These are phyloP conservation scores for Babyrousa celebensis DNA, from an alignment of 2,797 vertebrate genomes.

Conservation along the genomic window DNA sequence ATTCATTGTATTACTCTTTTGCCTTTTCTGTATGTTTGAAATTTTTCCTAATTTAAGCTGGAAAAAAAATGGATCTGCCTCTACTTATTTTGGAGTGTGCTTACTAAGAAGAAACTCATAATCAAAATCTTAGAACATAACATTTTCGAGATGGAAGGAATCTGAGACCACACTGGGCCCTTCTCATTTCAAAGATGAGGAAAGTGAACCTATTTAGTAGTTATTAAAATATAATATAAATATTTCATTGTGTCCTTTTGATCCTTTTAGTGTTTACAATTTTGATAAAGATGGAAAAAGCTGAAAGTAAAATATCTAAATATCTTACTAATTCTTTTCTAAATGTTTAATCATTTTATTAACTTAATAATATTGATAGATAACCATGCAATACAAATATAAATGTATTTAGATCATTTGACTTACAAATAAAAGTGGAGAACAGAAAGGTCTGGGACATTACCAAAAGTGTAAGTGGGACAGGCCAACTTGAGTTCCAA, in stretches of 20 bases:
- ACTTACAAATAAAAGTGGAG: background rate
- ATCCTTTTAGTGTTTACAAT: background rate
- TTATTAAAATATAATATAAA: constrained; percentile 7
- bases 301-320: background rate
- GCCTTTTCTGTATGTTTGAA: background rate
- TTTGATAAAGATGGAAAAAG: constrained; percentile 32
- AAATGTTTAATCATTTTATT: background rate
- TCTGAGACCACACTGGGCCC: background rate
- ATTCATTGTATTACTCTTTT: accelerated
- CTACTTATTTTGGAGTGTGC: background rate
- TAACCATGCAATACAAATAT: background rate
- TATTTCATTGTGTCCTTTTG: background rate
- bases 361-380: background rate
- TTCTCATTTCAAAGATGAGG: background rate
- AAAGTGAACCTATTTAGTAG: background rate
- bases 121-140: background rate
- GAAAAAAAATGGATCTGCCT: background rate
- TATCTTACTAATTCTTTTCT: constrained; percentile 9
- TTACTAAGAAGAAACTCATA: background rate
- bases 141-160: background rate
- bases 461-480: background rate
- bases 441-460: background rate
- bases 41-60: background rate
- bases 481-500: background rate
- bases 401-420: background rate